These are phyloP conservation scores for Acronicta aceris DNA, from an alignment of 2,888 invertebrate genomes.

Conservation along the genomic window DNA sequence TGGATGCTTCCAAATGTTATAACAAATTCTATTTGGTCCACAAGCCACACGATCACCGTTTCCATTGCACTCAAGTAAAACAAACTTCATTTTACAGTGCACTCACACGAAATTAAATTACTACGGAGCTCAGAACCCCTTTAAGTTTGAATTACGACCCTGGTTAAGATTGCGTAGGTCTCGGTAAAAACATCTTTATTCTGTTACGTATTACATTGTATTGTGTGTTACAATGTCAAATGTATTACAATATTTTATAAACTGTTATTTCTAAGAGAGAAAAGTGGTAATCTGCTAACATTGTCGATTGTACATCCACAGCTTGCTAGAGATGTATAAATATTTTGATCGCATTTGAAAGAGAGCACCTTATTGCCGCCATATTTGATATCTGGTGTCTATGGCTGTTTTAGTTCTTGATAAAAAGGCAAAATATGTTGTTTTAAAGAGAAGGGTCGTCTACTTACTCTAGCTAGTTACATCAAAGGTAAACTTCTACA, in stretches of 20 bases:
- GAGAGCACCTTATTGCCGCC: no score
- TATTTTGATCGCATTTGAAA: no score
- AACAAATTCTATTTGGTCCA: conserved; percentile 39
- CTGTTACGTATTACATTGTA: neutral
- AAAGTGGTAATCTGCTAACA: no score
- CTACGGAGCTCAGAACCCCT: conserved; percentile 36
- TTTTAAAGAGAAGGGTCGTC: neutral
- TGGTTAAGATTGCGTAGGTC: conserved; percentile 38
- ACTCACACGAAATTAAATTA: conserved; percentile 53
- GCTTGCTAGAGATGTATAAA: no score
- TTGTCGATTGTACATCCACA: no score
- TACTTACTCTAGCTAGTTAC: neutral
- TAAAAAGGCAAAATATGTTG: no score
- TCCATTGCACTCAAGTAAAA: conserved; percentile 47
- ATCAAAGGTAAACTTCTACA: neutral
- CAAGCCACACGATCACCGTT: conserved; percentile 35
- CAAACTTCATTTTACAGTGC: conserved; percentile 53
- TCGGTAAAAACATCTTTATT: conserved; percentile 31
- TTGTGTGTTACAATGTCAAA: neutral
- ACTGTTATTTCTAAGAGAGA: no score
- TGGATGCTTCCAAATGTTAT: conserved; percentile 30
- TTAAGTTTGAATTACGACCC: conserved; percentile 47
- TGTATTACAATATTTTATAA: neutral
- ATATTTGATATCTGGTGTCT: no score
- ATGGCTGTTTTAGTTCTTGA: no score